Evolutionary conservation across 2,888 invertebrate species (phyloP).

Genomic region (Xestia rhomboidea): DNA sequence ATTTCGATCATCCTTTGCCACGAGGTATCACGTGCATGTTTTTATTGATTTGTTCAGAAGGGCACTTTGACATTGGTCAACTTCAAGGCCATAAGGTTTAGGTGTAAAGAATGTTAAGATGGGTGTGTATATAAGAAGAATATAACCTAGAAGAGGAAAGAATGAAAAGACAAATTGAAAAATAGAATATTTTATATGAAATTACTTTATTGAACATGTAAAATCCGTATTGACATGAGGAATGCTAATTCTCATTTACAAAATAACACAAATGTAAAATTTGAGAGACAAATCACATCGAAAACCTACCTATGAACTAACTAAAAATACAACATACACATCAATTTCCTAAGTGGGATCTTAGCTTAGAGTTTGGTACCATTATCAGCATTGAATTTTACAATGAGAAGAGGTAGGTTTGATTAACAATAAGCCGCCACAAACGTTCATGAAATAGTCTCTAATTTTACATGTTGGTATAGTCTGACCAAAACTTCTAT

Average conservation of each 20-base stretch:
- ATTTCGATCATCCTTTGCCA: conserved; percentile 34
- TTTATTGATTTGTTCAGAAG: not conserved
- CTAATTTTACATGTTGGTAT: conserved; percentile 88
- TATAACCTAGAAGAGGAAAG: conserved; percentile 31
- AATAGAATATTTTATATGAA: conserved; percentile 87
- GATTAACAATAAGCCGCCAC: conserved; percentile 85
- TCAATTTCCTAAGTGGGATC: conserved; percentile 85
- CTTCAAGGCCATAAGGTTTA: not conserved
- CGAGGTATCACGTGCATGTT: conserved; percentile 51
- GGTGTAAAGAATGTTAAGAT: not conserved
- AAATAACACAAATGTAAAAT: conserved; percentile 91
- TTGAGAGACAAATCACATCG: conserved; percentile 90
- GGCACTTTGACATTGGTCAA: conserved; percentile 14
- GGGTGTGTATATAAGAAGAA: conserved; percentile 33
- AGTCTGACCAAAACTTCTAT: conserved; percentile 87
- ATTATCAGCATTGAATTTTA: conserved; percentile 89
- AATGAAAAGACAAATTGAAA: conserved; percentile 76
- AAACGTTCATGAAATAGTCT: conserved; percentile 85
- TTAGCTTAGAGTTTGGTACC: conserved; percentile 89
- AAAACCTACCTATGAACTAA: conserved; percentile 90
- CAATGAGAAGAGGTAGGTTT: conserved; percentile 90
- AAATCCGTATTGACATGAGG: conserved; percentile 91
- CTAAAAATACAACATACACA: conserved; percentile 91
- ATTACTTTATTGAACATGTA: conserved; percentile 91
- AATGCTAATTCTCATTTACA: conserved; percentile 91